These are phyloP conservation scores for Hydropsyche tenuis DNA, from an alignment of 1,140 invertebrate genomes.

Conservation along the genomic window DNA sequence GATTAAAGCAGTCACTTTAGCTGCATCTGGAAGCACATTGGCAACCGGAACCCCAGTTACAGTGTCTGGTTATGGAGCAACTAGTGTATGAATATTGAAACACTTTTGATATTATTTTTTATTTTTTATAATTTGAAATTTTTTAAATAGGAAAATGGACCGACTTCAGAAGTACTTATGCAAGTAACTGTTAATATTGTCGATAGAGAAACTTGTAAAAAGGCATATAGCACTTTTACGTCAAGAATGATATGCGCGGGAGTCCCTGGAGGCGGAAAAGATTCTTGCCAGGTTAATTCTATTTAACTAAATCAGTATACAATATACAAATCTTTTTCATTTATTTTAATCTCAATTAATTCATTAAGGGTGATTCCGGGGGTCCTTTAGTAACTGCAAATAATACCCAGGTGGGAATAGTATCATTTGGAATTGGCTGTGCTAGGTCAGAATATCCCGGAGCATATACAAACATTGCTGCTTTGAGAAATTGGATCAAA, in stretches of 20 bases:
- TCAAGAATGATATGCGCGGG: conserved; percentile 35
- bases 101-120: conserved; percentile 5
- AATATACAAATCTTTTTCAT: not conserved
- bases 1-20: conserved; percentile 48
- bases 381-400: conserved; percentile 49
- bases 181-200: conserved; percentile 13
- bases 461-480: conserved; percentile 59
- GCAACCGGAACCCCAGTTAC: conserved; percentile 50
- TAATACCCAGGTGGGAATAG: conserved; percentile 59
- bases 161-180: not conserved
- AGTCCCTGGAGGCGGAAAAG: conserved; percentile 28
- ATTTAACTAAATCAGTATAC: not conserved
- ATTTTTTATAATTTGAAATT: not conserved
- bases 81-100: conserved; percentile 51
- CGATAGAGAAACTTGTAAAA: not conserved
- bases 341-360: not conserved
- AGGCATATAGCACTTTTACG: not conserved
- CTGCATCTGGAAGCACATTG: conserved; percentile 36
- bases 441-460: conserved; percentile 57
- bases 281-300: conserved; percentile 28
- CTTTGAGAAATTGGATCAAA: conserved; percentile 29
- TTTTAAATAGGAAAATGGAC: conserved; percentile 22
- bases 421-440: conserved; percentile 59
- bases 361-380: conserved; percentile 52
- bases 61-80: conserved; percentile 57